These are phyloP conservation scores for Botia almorhae DNA, from an alignment of 2,797 vertebrate species.

Conservation along the genomic window DNA sequence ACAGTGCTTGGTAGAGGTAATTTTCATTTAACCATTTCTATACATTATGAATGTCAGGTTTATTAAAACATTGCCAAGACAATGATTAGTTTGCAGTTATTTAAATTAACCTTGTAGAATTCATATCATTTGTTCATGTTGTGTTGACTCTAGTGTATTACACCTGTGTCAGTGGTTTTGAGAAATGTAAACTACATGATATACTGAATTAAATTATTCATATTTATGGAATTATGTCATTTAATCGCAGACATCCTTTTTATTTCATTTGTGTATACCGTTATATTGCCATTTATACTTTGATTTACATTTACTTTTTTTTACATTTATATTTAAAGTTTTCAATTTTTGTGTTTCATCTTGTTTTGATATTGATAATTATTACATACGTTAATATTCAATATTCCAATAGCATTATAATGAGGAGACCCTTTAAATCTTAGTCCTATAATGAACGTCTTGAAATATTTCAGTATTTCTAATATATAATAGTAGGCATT, in stretches of 20 bases:
- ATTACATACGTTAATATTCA: background rate
- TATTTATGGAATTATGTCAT: background rate
- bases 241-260: background rate
- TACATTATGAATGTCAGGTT: conserved; percentile 20
- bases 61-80: background rate
- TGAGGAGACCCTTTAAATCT: background rate
- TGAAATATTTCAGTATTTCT: too few relatives aligned
- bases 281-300: background rate
- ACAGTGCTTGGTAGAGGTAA: background rate
- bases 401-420: background rate
- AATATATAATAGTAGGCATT: background rate
- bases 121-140: background rate
- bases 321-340: background rate
- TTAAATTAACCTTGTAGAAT: background rate
- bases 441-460: background rate
- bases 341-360: background rate
- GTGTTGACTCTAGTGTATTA: background rate
- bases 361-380: background rate
- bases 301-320: background rate
- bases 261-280: background rate
- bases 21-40: background rate
- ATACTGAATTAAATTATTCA: background rate
- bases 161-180: background rate
- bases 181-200: background rate
- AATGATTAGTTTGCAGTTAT: background rate